Evolutionary conservation across 2,113 vertebrate genomes (phyloP), one percentile per base, ranked within the genome.

Genomic region (Pachyramphus minor): DNA sequence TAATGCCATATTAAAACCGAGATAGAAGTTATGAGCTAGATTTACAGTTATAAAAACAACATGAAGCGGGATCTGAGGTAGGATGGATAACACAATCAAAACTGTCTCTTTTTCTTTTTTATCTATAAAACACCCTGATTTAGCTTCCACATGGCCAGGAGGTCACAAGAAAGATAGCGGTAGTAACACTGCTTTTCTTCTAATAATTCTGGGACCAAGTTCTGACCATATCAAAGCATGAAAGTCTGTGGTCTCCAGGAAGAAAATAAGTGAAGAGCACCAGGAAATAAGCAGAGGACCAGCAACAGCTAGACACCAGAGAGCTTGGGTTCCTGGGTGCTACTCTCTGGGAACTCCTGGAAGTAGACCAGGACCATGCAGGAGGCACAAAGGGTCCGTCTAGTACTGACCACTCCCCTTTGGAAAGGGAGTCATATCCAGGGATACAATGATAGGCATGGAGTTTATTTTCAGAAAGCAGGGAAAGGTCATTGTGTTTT

Each of bases 401-500:
- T 50, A 39, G 14, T 35, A 42, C 30, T 64, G 24, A 18, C 24
- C 5, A 2, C 37, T 62, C 17, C 12, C 2, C 11, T 80, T 59
- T 6, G 1, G 47, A 74, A 89, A 55, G n/a, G 16, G 14, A 67
- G 10, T 9, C 8, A 76, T 8, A 53, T 56, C 18, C 52, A 68
- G 11, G 23, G 11, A 1, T 42, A 19, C 28, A 66, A 19, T 14
- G 13, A 45, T 31, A 20, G 25, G 2, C 49, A 42, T 1, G 0
- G 28, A n/a, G 12, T 41, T 75, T 76, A n/a, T n/a, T 72, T 83
- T 56, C 13, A 60, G 39, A 87, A 41, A 22, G 8, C 0, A 1
- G 53, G 12, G 22, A 82, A 52, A 62, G 17, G 6, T 59, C 52
- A 42, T 33, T 56, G 8, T 74, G 16, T 52, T 77, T 90, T 62